These are phyloP conservation scores for Piprites chloris DNA, from an alignment of 2,113 vertebrate genomes.

Conservation along the genomic window DNA sequence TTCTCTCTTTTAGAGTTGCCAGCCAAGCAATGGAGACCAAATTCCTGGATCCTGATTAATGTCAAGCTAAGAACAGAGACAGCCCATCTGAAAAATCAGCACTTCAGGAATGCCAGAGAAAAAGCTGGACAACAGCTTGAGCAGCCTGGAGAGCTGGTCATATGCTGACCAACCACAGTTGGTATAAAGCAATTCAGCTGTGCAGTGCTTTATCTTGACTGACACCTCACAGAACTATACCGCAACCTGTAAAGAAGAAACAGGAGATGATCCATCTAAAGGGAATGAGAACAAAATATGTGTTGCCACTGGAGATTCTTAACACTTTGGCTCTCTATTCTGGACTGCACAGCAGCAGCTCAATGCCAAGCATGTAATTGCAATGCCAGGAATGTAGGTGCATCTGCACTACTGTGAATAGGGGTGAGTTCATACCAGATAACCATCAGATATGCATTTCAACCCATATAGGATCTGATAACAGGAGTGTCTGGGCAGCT, in stretches of 20 bases:
- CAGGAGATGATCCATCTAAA: not conserved
- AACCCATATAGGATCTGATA: not conserved
- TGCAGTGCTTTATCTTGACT: not conserved
- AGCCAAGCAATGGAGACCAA: not conserved
- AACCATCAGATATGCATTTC: not conserved
- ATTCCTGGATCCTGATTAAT: not conserved
- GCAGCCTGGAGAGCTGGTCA: not conserved
- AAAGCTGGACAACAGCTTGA: not conserved
- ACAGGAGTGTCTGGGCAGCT: not conserved
- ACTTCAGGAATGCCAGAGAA: not conserved
- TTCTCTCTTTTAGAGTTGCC: not conserved
- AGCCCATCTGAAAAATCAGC: not conserved
- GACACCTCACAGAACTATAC: not conserved
- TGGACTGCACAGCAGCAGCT: not conserved
- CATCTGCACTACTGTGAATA: not conserved
- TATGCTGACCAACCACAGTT: not conserved
- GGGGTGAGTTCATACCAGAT: not conserved
- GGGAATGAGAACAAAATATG: not conserved
- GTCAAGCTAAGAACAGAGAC: not conserved
- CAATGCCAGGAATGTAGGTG: not conserved
- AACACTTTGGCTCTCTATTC: rapidly evolving
- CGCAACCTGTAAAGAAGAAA: not conserved
- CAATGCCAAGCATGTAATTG: not conserved
- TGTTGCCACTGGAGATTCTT: not conserved
- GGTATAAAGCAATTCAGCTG: not conserved